Percentiles rank a stretch among this genome's conserved stretches.
phyloP scores from a whole-genome alignment of 2,888 invertebrate species.

The Scaptomyza parva region DNA sequence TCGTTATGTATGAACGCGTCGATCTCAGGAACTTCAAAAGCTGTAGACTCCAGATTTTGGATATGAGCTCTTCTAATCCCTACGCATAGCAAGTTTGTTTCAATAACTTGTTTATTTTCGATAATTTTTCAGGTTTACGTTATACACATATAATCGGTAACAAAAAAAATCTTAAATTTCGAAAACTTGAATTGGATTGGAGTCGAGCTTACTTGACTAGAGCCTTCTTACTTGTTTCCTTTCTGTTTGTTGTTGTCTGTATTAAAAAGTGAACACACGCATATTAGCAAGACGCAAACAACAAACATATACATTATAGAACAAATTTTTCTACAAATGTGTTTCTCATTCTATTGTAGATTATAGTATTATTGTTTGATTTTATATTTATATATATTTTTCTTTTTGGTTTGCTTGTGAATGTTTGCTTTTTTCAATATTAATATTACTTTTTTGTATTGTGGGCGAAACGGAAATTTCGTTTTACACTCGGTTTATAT shows the following conservation, averaged over 20 bases:
- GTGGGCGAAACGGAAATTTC: slow-evolving; percentile 69
- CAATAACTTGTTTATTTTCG: no score
- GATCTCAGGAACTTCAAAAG: no score
- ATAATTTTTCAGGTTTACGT: no score
- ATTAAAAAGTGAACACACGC: slow-evolving; percentile 41
- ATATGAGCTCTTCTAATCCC: no score
- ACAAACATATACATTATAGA: not conserved
- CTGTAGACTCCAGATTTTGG: no score
- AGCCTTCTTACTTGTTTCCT: no score
- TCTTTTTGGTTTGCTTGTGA: slow-evolving; percentile 14
- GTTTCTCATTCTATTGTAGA: slow-evolving; percentile 35
- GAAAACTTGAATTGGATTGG: no score
- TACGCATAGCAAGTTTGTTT: no score
- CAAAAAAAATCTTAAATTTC: slow-evolving; percentile 41
- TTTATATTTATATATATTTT: slow-evolving; percentile 36
- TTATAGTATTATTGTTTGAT: slow-evolving; percentile 45
- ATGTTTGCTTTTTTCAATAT: slow-evolving; percentile 17
- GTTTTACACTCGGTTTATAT: slow-evolving; percentile 67
- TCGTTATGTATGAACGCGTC: no score
- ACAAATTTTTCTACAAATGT: slow-evolving; percentile 2
- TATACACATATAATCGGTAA: no score
- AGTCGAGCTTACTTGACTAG: no score
- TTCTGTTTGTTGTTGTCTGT: not conserved
- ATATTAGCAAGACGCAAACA: slow-evolving; percentile 10
- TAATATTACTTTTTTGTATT: slow-evolving; percentile 41